These are phyloP conservation scores for Drosophila ambigua DNA, from an alignment of 1,140 invertebrate species.

Conservation along the genomic window DNA sequence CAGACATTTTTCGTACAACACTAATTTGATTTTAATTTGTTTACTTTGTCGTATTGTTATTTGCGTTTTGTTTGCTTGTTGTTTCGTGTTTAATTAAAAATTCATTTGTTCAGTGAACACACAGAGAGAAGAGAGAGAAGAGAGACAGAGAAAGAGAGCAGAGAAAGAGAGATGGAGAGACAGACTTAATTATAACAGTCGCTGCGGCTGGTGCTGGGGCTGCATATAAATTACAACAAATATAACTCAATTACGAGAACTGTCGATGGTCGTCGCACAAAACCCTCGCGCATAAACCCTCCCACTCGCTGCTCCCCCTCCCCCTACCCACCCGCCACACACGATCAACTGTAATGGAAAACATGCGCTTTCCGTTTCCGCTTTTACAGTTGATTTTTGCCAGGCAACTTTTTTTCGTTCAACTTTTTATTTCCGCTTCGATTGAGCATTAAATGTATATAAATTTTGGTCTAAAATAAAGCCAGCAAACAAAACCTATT, in stretches of 20 bases:
- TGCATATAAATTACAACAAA: slow-evolving; percentile 62
- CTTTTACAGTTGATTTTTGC: slow-evolving; percentile 57
- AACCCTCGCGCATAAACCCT: neutral
- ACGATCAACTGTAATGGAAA: slow-evolving; percentile 40
- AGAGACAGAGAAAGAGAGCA: neutral
- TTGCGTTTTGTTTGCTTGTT: slow-evolving; percentile 42
- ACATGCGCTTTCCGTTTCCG: slow-evolving; percentile 76
- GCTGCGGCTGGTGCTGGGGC: neutral
- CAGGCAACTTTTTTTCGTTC: slow-evolving; percentile 28
- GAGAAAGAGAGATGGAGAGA: neutral
- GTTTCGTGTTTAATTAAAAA: slow-evolving; percentile 57
- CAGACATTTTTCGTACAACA: slow-evolving; percentile 32
- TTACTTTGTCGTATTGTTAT: slow-evolving; percentile 62
- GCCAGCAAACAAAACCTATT: slow-evolving; percentile 71
- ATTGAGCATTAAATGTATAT: slow-evolving; percentile 76
- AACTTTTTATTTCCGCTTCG: slow-evolving; percentile 73
- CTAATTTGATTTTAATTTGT: slow-evolving; percentile 75
- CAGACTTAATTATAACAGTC: slow-evolving; percentile 67
- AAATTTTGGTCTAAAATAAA: slow-evolving; percentile 72
- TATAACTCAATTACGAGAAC: slow-evolving; percentile 70
- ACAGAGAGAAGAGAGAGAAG: neutral
- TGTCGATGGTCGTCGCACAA: slow-evolving; percentile 13
- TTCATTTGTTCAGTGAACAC: slow-evolving; percentile 47
- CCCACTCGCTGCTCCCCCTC: neutral
- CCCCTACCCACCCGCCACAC: too few species aligned